phyloP scores from a whole-genome alignment of 2,888 invertebrate species.

The Thecophora atra region DNA sequence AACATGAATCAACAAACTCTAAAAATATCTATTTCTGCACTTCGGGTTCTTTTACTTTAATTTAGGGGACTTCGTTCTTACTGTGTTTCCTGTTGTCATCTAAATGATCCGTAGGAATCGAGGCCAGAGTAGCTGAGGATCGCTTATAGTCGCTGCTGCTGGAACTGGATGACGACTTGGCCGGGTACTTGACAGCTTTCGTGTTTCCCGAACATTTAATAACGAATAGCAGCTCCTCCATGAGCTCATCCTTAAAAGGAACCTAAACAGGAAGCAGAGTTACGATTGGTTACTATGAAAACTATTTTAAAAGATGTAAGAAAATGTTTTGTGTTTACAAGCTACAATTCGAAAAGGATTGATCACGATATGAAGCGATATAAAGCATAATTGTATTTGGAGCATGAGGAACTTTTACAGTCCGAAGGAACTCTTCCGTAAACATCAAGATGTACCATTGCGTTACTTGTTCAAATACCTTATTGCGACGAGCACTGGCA shows the following conservation, averaged over 20 bases:
- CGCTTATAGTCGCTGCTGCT: conserved; percentile 52
- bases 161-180: conserved; percentile 50
- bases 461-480: conserved; percentile 51
- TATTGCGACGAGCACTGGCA: conserved; percentile 56
- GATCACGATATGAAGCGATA: too few species aligned
- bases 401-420: not conserved
- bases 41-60: not conserved
- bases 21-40: not conserved
- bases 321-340: too few species aligned
- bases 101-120: conserved; percentile 50
- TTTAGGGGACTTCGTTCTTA: conserved; percentile 31
- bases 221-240: conserved; percentile 78
- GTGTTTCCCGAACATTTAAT: conserved; percentile 76
- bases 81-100: conserved; percentile 44
- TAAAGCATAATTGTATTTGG: not conserved
- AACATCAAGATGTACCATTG: not conserved
- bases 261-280: conserved; percentile 64
- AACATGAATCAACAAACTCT: not conserved
- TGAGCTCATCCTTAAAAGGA: conserved; percentile 74
- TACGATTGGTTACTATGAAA: too few species aligned
- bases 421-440: not conserved
- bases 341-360: conserved; percentile 10
- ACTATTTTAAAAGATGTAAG: too few species aligned
- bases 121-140: conserved; percentile 55
- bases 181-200: conserved; percentile 73